These are phyloP conservation scores for Tachyglossus aculeatus DNA, from an alignment of 2,797 vertebrate species.

Conservation along the genomic window DNA sequence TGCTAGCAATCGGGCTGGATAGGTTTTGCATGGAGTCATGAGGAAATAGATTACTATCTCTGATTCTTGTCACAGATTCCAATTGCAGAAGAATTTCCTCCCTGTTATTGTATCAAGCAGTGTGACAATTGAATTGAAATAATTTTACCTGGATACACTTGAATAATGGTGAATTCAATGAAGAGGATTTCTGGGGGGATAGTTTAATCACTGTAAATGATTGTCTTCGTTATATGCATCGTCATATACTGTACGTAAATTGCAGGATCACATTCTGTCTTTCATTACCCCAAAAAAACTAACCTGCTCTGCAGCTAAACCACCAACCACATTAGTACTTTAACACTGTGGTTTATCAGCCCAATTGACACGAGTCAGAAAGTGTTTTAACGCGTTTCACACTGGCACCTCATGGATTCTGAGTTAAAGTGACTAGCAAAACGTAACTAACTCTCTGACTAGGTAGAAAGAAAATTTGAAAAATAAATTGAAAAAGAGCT, in stretches of 20 bases:
- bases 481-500: background rate
- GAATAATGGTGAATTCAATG: background rate
- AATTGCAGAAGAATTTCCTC: rapidly evolving
- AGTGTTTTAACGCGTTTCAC: too few species aligned
- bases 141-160: rapidly evolving
- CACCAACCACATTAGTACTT: too few species aligned
- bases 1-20: background rate
- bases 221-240: background rate
- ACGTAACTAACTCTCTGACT: too few species aligned
- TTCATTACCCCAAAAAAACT: too few species aligned
- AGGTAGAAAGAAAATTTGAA: too few species aligned
- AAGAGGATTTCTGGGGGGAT: too few species aligned
- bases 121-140: rapidly evolving
- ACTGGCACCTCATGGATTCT: too few species aligned
- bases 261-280: too few species aligned
- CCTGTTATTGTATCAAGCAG: rapidly evolving
- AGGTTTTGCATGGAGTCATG: rapidly evolving
- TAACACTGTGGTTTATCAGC: too few species aligned
- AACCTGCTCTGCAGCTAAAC: too few species aligned
- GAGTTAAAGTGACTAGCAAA: too few species aligned
- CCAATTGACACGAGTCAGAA: too few species aligned
- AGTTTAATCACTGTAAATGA: rapidly evolving
- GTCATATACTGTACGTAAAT: background rate
- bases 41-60: rapidly evolving
- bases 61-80: background rate